Evolutionary conservation across 2,888 invertebrate species (phyloP).

Genomic region (Eurytoma californica): DNA sequence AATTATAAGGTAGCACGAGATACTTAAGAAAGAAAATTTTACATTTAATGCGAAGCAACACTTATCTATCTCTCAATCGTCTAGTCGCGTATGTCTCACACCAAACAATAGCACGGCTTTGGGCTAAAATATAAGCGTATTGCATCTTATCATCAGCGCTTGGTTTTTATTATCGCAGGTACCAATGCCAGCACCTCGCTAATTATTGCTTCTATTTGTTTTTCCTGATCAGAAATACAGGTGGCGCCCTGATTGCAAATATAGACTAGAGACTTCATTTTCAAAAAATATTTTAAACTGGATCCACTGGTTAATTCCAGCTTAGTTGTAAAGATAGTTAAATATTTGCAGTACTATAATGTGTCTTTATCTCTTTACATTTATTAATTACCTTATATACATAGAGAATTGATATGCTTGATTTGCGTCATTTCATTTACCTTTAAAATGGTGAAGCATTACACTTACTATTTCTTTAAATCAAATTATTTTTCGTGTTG

Average conservation of each 20-base stretch:
- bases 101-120: constrained; percentile 3
- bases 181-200: constrained; percentile 35
- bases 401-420: no score
- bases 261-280: neutral
- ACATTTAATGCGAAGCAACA: neutral
- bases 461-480: no score
- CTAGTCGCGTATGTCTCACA: neutral
- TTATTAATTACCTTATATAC: no score
- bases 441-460: no score
- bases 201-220: constrained; percentile 11
- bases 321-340: no score
- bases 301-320: no score
- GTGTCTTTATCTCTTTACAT: no score
- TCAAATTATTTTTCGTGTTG: no score
- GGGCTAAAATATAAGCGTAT: constrained; percentile 10
- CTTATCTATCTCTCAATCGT: constrained; percentile 23
- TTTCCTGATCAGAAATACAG: constrained; percentile 2
- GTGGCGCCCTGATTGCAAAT: constrained; percentile 28
- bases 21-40: constrained; percentile 10
- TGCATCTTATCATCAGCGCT: constrained; percentile 45
- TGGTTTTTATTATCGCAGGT: constrained; percentile 53
- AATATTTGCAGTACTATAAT: no score
- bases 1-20: neutral
- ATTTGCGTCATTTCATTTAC: no score
- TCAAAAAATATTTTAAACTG: neutral